A percentile compares a stretch with the other conserved stretches of the same genome.
Conservation (phyloP, 2,888 invertebrate genomes). For the Osmoderma eremita region DNA sequence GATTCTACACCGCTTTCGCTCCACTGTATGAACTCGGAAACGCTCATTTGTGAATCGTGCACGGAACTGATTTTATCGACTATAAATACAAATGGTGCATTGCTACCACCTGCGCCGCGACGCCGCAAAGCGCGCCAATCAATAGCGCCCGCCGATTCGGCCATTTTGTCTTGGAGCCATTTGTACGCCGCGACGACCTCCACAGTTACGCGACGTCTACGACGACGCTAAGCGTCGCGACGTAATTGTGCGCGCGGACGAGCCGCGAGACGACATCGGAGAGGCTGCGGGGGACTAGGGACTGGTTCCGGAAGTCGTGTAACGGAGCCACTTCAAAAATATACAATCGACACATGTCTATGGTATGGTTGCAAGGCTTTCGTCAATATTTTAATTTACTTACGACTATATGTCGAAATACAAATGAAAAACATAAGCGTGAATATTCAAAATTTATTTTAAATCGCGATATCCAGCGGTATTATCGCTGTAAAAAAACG, state of each 20-base stretch:
- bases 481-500: too few species aligned
- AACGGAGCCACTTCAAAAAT: slow-evolving; percentile 10
- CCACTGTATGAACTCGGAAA: neutral
- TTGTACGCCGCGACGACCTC: slow-evolving; percentile 50
- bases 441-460: too few species aligned
- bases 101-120: slow-evolving; percentile 61
- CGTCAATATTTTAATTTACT: too few species aligned
- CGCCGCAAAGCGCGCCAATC: slow-evolving; percentile 61
- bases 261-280: neutral
- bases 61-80: slow-evolving; percentile 62
- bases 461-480: too few species aligned
- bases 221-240: neutral
- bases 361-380: too few species aligned
- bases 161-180: slow-evolving; percentile 64
- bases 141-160: slow-evolving; percentile 62
- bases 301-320: slow-evolving; percentile 10
- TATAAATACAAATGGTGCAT: slow-evolving; percentile 63
- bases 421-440: too few species aligned
- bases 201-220: slow-evolving; percentile 39
- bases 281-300: slow-evolving; percentile 1
- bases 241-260: too few species aligned
- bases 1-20: too few species aligned
- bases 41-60: slow-evolving; percentile 36
- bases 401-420: too few species aligned
- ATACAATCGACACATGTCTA: slow-evolving; percentile 1